Conservation (phyloP, 2,797 vertebrate species). For the Pipistrellus kuhlii region DNA sequence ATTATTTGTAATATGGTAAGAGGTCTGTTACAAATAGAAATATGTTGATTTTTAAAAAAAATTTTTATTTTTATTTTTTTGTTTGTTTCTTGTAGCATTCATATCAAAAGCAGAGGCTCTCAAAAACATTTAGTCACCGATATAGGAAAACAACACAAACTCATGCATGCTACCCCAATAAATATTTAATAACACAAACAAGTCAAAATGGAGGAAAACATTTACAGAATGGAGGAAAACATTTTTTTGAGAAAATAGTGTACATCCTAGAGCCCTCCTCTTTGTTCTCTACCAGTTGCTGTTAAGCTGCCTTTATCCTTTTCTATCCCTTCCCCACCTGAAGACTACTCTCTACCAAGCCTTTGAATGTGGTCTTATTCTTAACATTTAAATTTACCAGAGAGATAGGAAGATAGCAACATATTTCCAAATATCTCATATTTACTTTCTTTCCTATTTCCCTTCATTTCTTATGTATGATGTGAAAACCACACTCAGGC, state of each 20-base stretch:
- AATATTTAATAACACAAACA: neutral
- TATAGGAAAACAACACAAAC: neutral
- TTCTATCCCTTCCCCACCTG: neutral
- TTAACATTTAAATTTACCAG: constrained; percentile 3
- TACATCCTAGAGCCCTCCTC: neutral
- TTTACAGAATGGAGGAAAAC: neutral
- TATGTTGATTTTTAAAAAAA: neutral
- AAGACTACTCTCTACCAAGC: neutral
- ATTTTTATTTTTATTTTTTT: no score
- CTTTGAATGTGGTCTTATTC: neutral
- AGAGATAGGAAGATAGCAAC: neutral
- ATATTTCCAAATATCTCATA: neutral
- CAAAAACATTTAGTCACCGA: neutral
- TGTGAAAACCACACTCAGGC: neutral
- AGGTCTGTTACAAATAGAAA: neutral
- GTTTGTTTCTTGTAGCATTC: neutral
- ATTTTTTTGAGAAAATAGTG: neutral
- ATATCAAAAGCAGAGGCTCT: neutral
- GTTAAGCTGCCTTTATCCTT: neutral
- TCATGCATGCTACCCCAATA: neutral
- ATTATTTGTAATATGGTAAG: neutral
- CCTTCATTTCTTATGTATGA: neutral
- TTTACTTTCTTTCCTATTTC: neutral
- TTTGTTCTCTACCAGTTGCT: neutral
- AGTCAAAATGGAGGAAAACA: neutral